phyloP scores from a whole-genome alignment of 2,888 invertebrate species.

The Pterostichus madidus region DNA sequence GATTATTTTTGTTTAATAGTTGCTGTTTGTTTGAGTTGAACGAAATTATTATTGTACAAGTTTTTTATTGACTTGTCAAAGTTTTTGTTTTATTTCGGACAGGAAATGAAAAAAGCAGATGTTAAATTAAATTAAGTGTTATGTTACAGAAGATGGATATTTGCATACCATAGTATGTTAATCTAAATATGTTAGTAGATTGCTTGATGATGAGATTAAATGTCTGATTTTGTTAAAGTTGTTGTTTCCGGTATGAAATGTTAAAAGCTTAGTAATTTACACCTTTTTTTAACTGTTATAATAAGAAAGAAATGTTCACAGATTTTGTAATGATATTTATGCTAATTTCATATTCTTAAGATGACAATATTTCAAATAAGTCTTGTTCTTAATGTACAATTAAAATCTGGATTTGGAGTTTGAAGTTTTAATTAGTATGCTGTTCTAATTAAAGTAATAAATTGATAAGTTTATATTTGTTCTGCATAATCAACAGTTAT shows the following conservation, averaged over 20 bases:
- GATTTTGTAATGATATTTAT: not conserved
- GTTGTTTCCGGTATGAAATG: slow-evolving; percentile 27
- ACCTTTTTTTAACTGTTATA: not conserved
- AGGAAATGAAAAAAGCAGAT: slow-evolving; percentile 61
- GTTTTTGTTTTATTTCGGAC: slow-evolving; percentile 41
- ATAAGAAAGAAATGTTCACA: slow-evolving; percentile 15
- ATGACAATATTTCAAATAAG: slow-evolving; percentile 43
- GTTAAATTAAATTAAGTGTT: slow-evolving; percentile 54
- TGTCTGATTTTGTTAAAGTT: slow-evolving; percentile 36
- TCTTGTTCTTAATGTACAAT: slow-evolving; percentile 46
- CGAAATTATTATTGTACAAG: slow-evolving; percentile 34
- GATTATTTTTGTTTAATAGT: slow-evolving; percentile 33
- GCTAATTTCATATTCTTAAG: slow-evolving; percentile 15
- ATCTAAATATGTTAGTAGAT: slow-evolving; percentile 42
- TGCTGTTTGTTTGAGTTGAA: slow-evolving; percentile 19
- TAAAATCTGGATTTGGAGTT: slow-evolving; percentile 31
- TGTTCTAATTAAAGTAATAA: slow-evolving; percentile 38
- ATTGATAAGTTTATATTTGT: slow-evolving; percentile 23
- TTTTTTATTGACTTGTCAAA: slow-evolving; percentile 38
- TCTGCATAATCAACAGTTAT: slow-evolving; percentile 8
- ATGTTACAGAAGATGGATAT: slow-evolving; percentile 34
- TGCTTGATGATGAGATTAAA: slow-evolving; percentile 41
- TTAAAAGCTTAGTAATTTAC: not conserved
- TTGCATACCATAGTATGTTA: slow-evolving; percentile 40
- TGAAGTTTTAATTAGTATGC: slow-evolving; percentile 22